A percentile compares a stretch with the other conserved stretches of the same genome.
phyloP scores from a whole-genome alignment of 2,888 invertebrate genomes.

The Capitulum mitella region DNA sequence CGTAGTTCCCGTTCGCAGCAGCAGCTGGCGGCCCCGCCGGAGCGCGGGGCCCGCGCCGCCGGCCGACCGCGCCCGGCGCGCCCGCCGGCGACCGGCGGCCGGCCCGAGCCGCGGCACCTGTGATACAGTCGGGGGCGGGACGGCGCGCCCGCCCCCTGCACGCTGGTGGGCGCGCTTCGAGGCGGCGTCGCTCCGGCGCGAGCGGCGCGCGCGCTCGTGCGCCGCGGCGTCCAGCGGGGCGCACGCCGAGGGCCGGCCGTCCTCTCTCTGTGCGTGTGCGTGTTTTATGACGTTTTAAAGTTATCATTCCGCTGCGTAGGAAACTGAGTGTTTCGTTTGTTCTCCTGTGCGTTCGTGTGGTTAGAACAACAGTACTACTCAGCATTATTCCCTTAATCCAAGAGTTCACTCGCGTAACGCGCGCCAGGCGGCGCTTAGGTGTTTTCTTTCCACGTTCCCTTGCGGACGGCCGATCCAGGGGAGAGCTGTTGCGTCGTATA shows the following conservation, averaged over 20 bases:
- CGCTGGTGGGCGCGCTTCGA: background rate
- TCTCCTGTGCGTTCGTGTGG: constrained; percentile 18
- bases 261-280: constrained; percentile 3
- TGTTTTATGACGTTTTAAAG: constrained; percentile 22
- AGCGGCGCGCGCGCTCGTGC: background rate
- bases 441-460: constrained; percentile 17
- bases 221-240: no score
- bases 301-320: constrained; percentile 24
- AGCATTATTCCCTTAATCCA: background rate
- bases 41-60: background rate
- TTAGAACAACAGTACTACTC: constrained; percentile 17
- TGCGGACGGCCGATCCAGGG: background rate
- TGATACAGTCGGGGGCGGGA: background rate
- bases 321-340: constrained; percentile 21
- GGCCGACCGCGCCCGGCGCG: background rate
- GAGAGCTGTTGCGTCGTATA: constrained; percentile 20
- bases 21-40: background rate
- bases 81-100: background rate
- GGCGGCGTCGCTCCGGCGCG: background rate
- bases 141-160: background rate
- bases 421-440: constrained; percentile 8
- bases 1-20: constrained; percentile 15
- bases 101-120: background rate
- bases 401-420: background rate
- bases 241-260: background rate